These are phyloP conservation scores for Tenthredo amoena DNA, from an alignment of 2,888 invertebrate species.

Conservation along the genomic window DNA sequence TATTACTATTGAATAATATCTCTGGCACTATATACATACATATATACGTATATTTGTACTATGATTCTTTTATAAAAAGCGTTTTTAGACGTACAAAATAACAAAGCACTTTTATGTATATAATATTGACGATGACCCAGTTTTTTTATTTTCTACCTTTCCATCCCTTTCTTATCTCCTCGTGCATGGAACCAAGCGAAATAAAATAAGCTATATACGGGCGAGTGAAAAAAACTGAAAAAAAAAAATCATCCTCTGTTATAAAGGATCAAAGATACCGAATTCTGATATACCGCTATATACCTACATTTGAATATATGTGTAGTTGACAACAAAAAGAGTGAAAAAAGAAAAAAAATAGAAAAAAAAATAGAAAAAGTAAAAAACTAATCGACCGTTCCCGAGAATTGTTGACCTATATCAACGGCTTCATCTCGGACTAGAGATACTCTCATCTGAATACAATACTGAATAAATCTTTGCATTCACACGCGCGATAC, in stretches of 20 bases:
- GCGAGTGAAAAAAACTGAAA: background rate
- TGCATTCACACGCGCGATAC: constrained; percentile 29
- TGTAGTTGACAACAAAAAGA: background rate
- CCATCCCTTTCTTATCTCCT: background rate
- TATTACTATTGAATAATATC: background rate
- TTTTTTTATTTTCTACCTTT: background rate
- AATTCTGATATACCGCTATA: constrained; percentile 27
- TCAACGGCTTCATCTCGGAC: constrained; percentile 54
- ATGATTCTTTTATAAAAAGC: background rate
- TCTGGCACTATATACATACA: background rate
- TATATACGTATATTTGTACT: background rate
- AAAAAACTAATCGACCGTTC: constrained; percentile 38
- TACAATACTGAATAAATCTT: constrained; percentile 58
- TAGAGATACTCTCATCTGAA: constrained; percentile 57
- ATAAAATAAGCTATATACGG: background rate
- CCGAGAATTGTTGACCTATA: constrained; percentile 53
- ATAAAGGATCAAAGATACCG: constrained; percentile 34
- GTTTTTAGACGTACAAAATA: background rate
- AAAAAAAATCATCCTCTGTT: background rate
- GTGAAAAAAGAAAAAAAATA: background rate
- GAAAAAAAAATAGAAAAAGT: background rate
- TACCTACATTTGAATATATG: background rate
- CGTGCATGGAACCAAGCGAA: background rate
- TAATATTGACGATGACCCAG: background rate
- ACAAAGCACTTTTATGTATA: background rate